phyloP scores from a whole-genome alignment of 2,113 vertebrate genomes.

The Microtus richardsoni region DNA sequence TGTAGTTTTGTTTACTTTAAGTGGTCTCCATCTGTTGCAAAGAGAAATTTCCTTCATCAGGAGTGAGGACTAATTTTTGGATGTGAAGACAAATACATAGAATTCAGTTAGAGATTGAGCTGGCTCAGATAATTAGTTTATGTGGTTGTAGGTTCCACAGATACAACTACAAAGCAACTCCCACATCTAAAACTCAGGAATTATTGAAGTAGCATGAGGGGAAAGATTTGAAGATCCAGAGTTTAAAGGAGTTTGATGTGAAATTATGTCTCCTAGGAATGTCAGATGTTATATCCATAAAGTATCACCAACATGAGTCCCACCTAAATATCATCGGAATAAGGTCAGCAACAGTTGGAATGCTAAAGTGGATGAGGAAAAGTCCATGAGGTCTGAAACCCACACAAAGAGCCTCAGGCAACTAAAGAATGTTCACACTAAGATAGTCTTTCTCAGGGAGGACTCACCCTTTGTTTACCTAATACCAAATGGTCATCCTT shows the following conservation, averaged over 20 bases:
- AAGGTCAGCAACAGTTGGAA: neutral
- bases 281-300: neutral
- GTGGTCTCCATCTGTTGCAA: neutral
- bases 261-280: neutral
- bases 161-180: neutral
- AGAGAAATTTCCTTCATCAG: neutral
- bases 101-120: neutral
- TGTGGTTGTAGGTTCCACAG: neutral
- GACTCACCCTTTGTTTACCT: neutral
- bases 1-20: neutral
- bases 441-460: neutral
- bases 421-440: neutral
- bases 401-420: neutral
- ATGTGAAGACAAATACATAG: neutral
- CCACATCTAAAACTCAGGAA: neutral
- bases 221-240: neutral
- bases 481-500: neutral
- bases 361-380: neutral
- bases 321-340: neutral
- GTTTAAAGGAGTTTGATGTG: neutral
- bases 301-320: neutral
- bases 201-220: neutral
- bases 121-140: neutral
- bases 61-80: neutral
- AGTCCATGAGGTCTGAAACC: neutral